Percentiles rank a stretch among this genome's conserved stretches.
Evolutionary conservation across 1,140 invertebrate genomes (phyloP).

Genomic region (Conus betulinus): DNA sequence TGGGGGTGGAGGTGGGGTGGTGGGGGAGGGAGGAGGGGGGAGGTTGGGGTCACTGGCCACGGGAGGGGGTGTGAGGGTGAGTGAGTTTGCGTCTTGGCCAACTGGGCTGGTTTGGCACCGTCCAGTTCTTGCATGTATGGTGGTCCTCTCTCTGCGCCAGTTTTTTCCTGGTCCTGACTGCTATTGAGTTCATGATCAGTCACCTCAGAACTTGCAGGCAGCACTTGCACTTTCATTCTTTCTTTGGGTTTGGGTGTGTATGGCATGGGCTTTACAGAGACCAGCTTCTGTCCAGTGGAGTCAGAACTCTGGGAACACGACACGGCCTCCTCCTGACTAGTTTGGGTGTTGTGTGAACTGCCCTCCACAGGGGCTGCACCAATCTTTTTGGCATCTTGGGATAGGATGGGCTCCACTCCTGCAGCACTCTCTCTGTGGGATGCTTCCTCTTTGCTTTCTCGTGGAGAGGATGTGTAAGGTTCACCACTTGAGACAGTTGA

Average conservation of each 20-base stretch:
- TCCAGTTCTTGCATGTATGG: not conserved
- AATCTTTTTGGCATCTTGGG: not conserved
- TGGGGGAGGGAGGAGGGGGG: conserved; percentile 22
- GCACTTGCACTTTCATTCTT: not conserved
- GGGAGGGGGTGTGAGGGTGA: no score
- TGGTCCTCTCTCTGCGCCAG: not conserved
- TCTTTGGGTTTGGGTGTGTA: not conserved
- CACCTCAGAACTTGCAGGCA: not conserved
- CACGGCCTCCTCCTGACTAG: not conserved
- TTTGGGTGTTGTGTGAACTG: no score
- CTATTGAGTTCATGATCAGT: not conserved
- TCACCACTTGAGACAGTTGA: not conserved
- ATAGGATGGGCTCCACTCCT: not conserved
- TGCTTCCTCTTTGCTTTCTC: not conserved
- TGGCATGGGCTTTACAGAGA: no score
- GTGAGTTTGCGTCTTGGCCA: not conserved
- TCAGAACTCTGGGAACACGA: not conserved
- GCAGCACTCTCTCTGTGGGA: not conserved
- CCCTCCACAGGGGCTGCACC: no score
- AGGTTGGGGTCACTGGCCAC: no score
- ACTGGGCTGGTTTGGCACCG: not conserved
- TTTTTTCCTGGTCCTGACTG: not conserved
- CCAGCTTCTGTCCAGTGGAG: not conserved
- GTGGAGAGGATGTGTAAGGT: not conserved
- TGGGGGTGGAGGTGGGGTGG: conserved; percentile 44